Evolutionary conservation across 1,140 invertebrate genomes (phyloP).

Genomic region (Charaxes varanes): DNA sequence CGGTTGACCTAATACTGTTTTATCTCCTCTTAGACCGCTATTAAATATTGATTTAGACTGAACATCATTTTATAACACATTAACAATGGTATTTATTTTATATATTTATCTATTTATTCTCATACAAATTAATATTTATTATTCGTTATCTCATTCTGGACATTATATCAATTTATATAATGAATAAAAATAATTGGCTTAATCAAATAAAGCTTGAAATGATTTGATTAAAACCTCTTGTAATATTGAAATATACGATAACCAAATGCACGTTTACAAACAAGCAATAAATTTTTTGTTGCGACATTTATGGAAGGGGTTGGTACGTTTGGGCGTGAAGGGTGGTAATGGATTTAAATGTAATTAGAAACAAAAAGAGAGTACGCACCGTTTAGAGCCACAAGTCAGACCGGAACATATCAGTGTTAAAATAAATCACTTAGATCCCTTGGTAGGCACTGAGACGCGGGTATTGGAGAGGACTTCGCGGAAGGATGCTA

Average conservation of each 20-base stretch:
- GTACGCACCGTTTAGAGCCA: constrained; percentile 60
- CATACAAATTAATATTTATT: too few relatives aligned
- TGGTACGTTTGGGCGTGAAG: constrained; percentile 8
- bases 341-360: constrained; percentile 3
- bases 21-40: constrained; percentile 4
- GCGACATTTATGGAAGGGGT: constrained; percentile 20
- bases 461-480: constrained; percentile 33
- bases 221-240: neutral
- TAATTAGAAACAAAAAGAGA: constrained; percentile 2
- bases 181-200: too few relatives aligned
- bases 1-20: constrained; percentile 21
- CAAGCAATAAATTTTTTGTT: constrained; percentile 33
- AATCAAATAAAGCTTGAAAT: too few relatives aligned
- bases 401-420: constrained; percentile 45
- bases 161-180: too few relatives aligned
- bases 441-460: constrained; percentile 38
- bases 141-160: too few relatives aligned
- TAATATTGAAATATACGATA: constrained; percentile 13
- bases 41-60: too few relatives aligned
- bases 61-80: too few relatives aligned
- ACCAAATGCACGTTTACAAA: constrained; percentile 36
- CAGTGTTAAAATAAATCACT: constrained; percentile 38
- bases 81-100: too few relatives aligned
- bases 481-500: constrained; percentile 37
- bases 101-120: too few relatives aligned